Conservation (phyloP, 2,888 invertebrate species). For the Pocota personata region DNA sequence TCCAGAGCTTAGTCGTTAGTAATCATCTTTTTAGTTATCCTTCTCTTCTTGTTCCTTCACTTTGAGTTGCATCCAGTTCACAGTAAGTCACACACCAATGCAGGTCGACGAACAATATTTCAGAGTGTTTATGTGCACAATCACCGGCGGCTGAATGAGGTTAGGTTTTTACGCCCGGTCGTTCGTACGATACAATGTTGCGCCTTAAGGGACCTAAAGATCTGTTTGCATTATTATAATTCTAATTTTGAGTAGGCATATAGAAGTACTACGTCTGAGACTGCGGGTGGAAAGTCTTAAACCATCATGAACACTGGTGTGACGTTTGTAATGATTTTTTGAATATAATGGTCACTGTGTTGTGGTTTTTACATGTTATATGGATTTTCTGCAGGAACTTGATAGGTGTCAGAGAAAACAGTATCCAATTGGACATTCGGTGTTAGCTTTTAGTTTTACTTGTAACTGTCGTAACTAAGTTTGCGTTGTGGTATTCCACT, state of each 20-base stretch:
- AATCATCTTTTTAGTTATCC: slow-evolving; percentile 47
- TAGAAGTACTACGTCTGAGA: neutral
- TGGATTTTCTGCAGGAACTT: neutral
- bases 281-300: slow-evolving; percentile 15
- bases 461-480: neutral
- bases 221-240: slow-evolving; percentile 32
- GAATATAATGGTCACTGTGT: neutral
- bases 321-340: slow-evolving; percentile 11
- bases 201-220: slow-evolving; percentile 22
- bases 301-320: slow-evolving; percentile 40
- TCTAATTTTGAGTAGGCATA: neutral
- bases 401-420: neutral
- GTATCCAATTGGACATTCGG: neutral
- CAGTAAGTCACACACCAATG: slow-evolving; percentile 31
- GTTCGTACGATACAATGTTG: slow-evolving; percentile 4
- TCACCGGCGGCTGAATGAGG: slow-evolving; percentile 26
- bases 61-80: neutral
- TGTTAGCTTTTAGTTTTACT: slow-evolving; percentile 29
- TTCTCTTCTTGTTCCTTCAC: slow-evolving; percentile 7
- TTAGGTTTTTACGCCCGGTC: neutral
- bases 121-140: slow-evolving; percentile 44
- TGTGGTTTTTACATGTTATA: slow-evolving; percentile 3
- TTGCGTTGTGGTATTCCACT: too few species aligned
- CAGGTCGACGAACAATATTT: slow-evolving; percentile 17
- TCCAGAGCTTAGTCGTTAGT: slow-evolving; percentile 13